Evolutionary conservation across 1,140 invertebrate species (phyloP), one percentile per base, ranked within the genome.

Genomic region (Panonychus citri): DNA sequence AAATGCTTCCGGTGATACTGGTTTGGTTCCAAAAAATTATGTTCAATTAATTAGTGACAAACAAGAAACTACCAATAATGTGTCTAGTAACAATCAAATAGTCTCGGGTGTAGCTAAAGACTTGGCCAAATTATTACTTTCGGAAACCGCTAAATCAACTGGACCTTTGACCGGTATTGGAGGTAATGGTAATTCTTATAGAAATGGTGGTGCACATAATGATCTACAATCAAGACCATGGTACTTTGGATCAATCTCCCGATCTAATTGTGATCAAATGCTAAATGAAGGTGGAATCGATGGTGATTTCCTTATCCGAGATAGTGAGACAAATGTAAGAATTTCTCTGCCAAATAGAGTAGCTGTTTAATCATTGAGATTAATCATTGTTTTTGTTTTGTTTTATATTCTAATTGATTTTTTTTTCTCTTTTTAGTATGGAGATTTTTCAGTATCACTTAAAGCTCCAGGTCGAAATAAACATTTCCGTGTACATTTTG

Each of bases 391-490:
- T 27, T 49, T 25, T 49, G 59, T 59, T 55, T 50, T 21, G 19
- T 1, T 3, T 40, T 26, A 26, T 57, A 42, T 58, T 48, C 25
- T 58, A 42, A 58, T 26, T 48, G 3, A 59, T 57, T 51, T 28
- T 15, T 53, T 25, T 59, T 57, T 59, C 62, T 60, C 61, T 66
- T 74, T 75, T 21, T 70, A 96, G 91, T 81, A 88, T 74, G 94
- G 93, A 57, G 93, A 98, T 72, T 96, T 85, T 71, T 97, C 93
- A 39, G 91, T 98, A 61, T 96, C 93, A 30, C 74, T 99, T 63
- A 97, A 97, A 75, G 94, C 93, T 48, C 83, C 87, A 51, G 85
- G 85, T 34, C 81, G 91, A 58, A 98, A 98, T 73, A 98, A 98
- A 71, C 94, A 99, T 72, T 98, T 99, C 74, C 81, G 93, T 66